Conservation (phyloP, 2,797 vertebrate species). For the Thaleichthys pacificus region DNA sequence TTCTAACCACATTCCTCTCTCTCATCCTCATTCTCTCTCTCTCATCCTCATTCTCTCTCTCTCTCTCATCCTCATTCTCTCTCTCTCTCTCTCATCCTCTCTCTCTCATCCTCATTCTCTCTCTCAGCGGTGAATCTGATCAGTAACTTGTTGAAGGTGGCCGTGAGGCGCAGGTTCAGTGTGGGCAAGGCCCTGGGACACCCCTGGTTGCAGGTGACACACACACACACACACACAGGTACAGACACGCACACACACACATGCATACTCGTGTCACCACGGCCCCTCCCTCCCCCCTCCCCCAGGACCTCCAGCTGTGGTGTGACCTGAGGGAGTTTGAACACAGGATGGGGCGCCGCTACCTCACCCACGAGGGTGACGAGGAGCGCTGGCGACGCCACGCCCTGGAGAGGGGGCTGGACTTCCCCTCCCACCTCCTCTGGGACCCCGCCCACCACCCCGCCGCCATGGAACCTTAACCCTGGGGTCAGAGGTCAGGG, state of each 20-base stretch:
- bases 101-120: not conserved
- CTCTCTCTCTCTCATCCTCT: not conserved
- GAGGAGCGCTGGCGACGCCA: slow-evolving; percentile 63
- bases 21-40: too few species aligned
- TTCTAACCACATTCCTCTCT: too few species aligned
- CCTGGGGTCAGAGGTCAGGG: not conserved
- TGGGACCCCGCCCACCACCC: slow-evolving; percentile 15
- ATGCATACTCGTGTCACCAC: not conserved
- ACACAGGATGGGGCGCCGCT: slow-evolving; percentile 60
- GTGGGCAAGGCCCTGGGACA: slow-evolving; percentile 76
- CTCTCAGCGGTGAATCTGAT: slow-evolving; percentile 74
- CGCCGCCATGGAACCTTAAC: not conserved
- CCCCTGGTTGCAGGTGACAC: slow-evolving; percentile 72
- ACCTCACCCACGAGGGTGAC: slow-evolving; percentile 70
- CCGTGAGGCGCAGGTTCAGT: slow-evolving; percentile 68
- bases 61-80: not conserved
- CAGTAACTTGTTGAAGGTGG: slow-evolving; percentile 79
- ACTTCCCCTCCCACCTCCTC: slow-evolving; percentile 54
- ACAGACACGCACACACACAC: not conserved
- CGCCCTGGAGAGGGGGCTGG: slow-evolving; percentile 57
- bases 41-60: not conserved
- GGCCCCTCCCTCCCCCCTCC: not conserved
- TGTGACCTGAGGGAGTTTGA: slow-evolving; percentile 75
- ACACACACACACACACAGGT: not conserved
- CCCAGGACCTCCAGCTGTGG: slow-evolving; percentile 77